phyloP scores from a whole-genome alignment of 2,888 invertebrate species.

The Subacronicta megacephala region DNA sequence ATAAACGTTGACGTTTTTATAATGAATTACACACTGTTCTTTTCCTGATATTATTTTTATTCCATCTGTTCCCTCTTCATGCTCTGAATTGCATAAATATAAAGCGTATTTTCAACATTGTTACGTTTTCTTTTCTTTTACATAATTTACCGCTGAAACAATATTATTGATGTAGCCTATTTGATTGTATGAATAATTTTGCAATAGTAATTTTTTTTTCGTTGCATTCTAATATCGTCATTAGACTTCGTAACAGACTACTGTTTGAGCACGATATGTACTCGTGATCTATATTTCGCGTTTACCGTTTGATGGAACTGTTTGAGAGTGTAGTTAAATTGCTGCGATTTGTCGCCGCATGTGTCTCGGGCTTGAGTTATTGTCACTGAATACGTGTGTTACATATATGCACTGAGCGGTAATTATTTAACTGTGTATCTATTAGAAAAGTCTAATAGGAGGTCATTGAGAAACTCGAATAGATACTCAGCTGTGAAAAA shows the following conservation, averaged over 20 bases:
- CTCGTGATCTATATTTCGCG: background rate
- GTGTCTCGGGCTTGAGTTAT: background rate
- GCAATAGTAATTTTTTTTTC: conserved; percentile 1
- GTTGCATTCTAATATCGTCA: background rate
- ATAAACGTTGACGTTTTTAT: conserved; percentile 32
- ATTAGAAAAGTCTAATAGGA: too few relatives aligned
- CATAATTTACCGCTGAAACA: conserved; percentile 21
- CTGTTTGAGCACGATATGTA: background rate
- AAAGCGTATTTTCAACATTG: conserved; percentile 2
- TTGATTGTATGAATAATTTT: conserved; percentile 19
- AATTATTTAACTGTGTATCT: too few relatives aligned
- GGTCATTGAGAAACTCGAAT: too few relatives aligned
- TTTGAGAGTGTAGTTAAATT: conserved; percentile 20
- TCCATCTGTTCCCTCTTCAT: conserved; percentile 4
- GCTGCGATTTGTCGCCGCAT: conserved; percentile 14
- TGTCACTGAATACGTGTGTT: conserved; percentile 3
- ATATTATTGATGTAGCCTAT: conserved; percentile 13
- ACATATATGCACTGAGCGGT: conserved; percentile 3
- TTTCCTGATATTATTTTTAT: conserved; percentile 25
- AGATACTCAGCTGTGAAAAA: too few relatives aligned
- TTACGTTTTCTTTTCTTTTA: conserved; percentile 21
- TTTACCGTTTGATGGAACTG: conserved; percentile 11
- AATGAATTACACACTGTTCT: conserved; percentile 17
- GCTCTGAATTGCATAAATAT: conserved; percentile 4
- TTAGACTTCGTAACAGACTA: background rate